Base-by-base conservation (phyloP, 2,797 vertebrate species). In the Tadarida brasiliensis region DNA sequence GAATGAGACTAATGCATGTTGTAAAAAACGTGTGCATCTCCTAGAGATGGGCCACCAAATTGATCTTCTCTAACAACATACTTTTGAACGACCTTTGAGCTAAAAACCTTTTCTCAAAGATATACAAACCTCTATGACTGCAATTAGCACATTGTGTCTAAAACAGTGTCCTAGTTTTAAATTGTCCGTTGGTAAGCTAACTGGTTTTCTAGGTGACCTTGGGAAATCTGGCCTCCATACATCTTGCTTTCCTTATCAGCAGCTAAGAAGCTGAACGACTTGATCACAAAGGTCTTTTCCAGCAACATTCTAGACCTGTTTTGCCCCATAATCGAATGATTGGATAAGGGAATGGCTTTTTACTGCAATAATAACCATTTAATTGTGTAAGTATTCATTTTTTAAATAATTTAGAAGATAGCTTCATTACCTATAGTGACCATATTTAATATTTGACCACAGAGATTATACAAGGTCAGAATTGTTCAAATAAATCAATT, bases 401-500 rank as follows among this genome's bases (percentile, higher is more conserved):
- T 86, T 24, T 2, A 83, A 93, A 92, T 95, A 56, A 68, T 85
- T 74, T 84, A 30, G 77, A 71, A 84, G 49, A 94, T 0, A 87
- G 73, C 71, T 90, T 90, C 56, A 80, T 92, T 84, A 76, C 28
- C 67, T 77, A 26, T 65, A 87, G 93, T 90, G 47, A 90, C 9
- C 71, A 51, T 59, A 82, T 56, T 94, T 92, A 90, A 87, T 87
- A 92, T 92, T 73, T 51, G n/a, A 59, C 8, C 19, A 49, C 12
- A 87, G 14, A 24, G 35, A 85, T 80, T 89, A 74, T 26, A 83
- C 28, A 84, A 90, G 83, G 57, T 95, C 80, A 91, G 56, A 90
- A 86, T 77, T 26, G 30, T 89, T 91, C 68, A 87, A 87, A 92
- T 74, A 22, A 91, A 93, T 67, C 49, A 89, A 22, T 77, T 90